Evolutionary conservation across 2,797 vertebrate genomes (phyloP), one percentile per base, ranked within the genome.

Genomic region (Gouania willdenowi): DNA sequence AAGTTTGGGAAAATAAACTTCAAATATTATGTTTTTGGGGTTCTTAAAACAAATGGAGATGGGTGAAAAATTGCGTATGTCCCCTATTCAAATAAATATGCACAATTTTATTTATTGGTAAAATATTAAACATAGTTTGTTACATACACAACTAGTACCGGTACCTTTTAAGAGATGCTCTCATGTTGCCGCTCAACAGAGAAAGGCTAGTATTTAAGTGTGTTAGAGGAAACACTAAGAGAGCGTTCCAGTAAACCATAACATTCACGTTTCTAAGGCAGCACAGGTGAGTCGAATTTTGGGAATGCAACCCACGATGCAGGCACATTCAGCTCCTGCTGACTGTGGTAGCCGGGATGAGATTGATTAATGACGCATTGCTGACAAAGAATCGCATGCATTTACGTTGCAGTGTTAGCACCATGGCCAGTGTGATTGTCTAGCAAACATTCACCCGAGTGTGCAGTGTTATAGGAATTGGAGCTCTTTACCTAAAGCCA

Each of bases 281-380:
- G 42, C 1, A n/a, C 76, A 76, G 77, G 76, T 82, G 76, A 77
- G 74, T 44, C 28, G 9, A 25, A 19, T 71, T 49, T 78, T 65
- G 69, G 68, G 69, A 79, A 82, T 77, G 79, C 64, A 19, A 47
- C 16, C 44, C 41, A 2, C n/a, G 33, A 81, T 82, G 78, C 74
- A 75, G 80, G 83, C 33, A 39, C 71, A 83, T 83, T 83, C 83
- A 84, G 66, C 63, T 79, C 47, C 68, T 66, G 47, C 53, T 66
- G 75, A 81, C 74, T 70, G 81, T 75, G 70, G 41, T 44, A 53
- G 61, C 47, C 5, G 10, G 15, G 55, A 36, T 14, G 58, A 47
- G 72, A 76, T 44, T 62, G 72, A 75, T 75, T 70, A 35, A 60
- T 16, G 34, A 41, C 3, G 57, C 35, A 25, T 39, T 5, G 26